These are phyloP conservation scores for Typhlichthys eigenmanni DNA, from an alignment of 2,797 vertebrate species.

Conservation along the genomic window DNA sequence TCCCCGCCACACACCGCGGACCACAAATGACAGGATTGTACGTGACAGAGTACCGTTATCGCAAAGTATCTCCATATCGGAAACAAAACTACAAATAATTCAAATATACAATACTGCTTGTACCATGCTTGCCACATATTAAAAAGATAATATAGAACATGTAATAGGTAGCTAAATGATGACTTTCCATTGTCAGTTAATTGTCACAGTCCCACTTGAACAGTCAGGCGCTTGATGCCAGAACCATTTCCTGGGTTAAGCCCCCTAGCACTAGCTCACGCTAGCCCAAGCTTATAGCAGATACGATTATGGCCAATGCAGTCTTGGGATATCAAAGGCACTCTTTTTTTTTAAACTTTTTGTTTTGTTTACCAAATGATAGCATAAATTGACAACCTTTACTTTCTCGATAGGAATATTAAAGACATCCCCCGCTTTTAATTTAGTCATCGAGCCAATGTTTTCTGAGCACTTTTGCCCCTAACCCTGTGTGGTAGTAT, in stretches of 20 bases:
- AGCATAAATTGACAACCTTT: slow-evolving; percentile 83
- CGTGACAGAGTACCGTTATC: slow-evolving; percentile 73
- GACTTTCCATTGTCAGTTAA: slow-evolving; percentile 71
- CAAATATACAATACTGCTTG: slow-evolving; percentile 77
- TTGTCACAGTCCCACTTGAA: slow-evolving; percentile 78
- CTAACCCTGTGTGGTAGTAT: slow-evolving; percentile 85
- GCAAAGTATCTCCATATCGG: slow-evolving; percentile 72
- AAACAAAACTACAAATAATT: slow-evolving; percentile 75
- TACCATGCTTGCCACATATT: slow-evolving; percentile 77
- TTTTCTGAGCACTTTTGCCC: slow-evolving; percentile 44
- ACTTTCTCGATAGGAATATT: slow-evolving; percentile 81
- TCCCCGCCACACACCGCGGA: slow-evolving; percentile 54
- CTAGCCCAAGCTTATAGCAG: slow-evolving; percentile 85
- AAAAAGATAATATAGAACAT: slow-evolving; percentile 72
- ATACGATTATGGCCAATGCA: slow-evolving; percentile 89
- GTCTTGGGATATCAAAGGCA: slow-evolving; percentile 95
- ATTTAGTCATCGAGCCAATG: slow-evolving; percentile 78
- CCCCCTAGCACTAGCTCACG: slow-evolving; percentile 77
- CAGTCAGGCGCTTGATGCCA: slow-evolving; percentile 84
- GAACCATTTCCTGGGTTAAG: slow-evolving; percentile 81
- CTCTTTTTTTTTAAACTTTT: slow-evolving; percentile 82
- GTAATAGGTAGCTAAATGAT: slow-evolving; percentile 86
- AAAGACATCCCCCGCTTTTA: slow-evolving; percentile 79
- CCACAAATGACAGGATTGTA: slow-evolving; percentile 74
- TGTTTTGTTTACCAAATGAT: slow-evolving; percentile 87